Base-by-base conservation (phyloP, 2,888 invertebrate genomes). In the Pandemis cinnamomeana region DNA sequence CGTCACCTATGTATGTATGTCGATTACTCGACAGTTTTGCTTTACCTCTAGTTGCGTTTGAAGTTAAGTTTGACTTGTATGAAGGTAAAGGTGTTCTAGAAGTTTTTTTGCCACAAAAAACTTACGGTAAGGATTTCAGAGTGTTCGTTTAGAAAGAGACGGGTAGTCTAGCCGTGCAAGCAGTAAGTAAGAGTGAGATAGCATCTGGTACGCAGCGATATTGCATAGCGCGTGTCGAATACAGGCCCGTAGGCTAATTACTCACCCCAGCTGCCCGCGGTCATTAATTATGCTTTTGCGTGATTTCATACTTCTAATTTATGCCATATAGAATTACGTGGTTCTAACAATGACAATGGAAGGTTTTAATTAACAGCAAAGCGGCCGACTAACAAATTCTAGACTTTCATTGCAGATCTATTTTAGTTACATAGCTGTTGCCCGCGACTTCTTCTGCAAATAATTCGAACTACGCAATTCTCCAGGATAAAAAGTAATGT, bases 221-320 rank as follows among this genome's bases (percentile, higher is more conserved):
- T 55, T 7, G 20, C 13, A 20, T 20, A 20, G 7, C 55, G 55
- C 55, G 7, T 55, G 55, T 55, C 6, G 55, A 55, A 55, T 55
- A 55, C 55, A 4, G 55, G 20, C 55, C 3, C 20, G 20, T 2
- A 10, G 8, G 20, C 8, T 55, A 58, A 58, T 58, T 58, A 58
- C 27, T 58, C 27, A 55, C 55, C 20, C 8, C 80, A 77, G 77
- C 77, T 80, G 82, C 82, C 82, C 76, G 74, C 71, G 77, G 75
- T 67, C 78, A 83, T 83, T 83, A 81, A 76, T 67, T 63, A 41
- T n/a, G 48, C n/a, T 42, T 5, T 70, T 53, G 67, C 67, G 71
- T 74, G 71, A 67, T 74, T 41, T 11, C 51, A 70, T 67, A 20
- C 55, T 36, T 70, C 55, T 53, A 51, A 11, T 42, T 60, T 66